Base-by-base conservation (phyloP, 1,140 invertebrate genomes). In the Anoplophora glabripennis region DNA sequence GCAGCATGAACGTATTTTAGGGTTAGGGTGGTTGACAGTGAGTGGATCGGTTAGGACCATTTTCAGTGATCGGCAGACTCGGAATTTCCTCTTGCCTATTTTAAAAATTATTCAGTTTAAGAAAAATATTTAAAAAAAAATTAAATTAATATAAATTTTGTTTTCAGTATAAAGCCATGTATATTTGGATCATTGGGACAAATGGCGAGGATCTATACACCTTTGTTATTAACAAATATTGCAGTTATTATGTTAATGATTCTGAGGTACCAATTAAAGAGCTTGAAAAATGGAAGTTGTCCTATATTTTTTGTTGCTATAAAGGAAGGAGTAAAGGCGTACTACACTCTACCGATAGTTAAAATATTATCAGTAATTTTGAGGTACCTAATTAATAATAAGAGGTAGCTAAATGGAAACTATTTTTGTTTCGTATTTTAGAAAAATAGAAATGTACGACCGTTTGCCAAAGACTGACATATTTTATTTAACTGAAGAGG, bases 221-320 rank as follows among this genome's bases (percentile, higher is more conserved):
- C 76, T 3, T 68, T 76, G 41, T 37, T 80, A 11, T 57, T 78
- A 11, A 63, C 77, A 0, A 75, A 78, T 52, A 53, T 79, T 7
- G 73, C 73, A 3, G 74, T 75, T 7, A 71, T 79, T 9, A 51
- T 78, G 18, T 60, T 81, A 14, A 61, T 81, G 52, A 68, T 72
- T 11, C 59, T 80, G 5, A 68, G 72, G 35, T 65, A 70, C 53
- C 79, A 79, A 64, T 45, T 79, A 12, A 33, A 60, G 9, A 57
- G 36, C 37, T 63, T 75, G 37, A 45, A 69, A 5, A 59, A 42
- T 2, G 53, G 70, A 21, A 56, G 69, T 0, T 58, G 64, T 1
- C 59, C 69, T 7, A 66, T 78, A 41, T 73, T 80, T 57, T 77
- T 79, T 55, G 57, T 68, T 12, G 75, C 76, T 17, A 51, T 79